These are phyloP conservation scores for Parapristionchus giblindavisi DNA, from an alignment of 2,888 invertebrate species.

Conservation along the genomic window DNA sequence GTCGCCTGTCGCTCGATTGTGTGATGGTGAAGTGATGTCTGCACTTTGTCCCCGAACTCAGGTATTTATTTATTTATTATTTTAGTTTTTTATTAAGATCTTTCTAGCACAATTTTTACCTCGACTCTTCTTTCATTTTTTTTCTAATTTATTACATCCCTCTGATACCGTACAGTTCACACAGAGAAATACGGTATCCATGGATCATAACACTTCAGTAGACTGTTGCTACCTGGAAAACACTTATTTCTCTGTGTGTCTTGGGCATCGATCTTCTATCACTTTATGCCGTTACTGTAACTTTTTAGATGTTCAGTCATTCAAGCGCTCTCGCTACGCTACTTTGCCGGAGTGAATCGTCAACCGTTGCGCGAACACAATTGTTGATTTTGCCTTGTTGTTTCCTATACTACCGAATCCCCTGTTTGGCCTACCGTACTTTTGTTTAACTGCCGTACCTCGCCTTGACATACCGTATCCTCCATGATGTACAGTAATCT, in stretches of 20 bases:
- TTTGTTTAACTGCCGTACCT: background rate
- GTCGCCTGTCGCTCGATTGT: slow-evolving; percentile 7
- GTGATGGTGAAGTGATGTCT: slow-evolving; percentile 25
- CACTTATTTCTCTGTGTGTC: too few species aligned
- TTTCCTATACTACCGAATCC: background rate
- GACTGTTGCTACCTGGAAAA: background rate
- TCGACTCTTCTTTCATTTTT: too few species aligned
- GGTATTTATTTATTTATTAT: too few species aligned
- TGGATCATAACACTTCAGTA: too few species aligned
- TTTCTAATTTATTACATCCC: too few species aligned
- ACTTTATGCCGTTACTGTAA: background rate
- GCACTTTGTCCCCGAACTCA: slow-evolving; percentile 13
- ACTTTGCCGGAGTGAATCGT: slow-evolving; percentile 3
- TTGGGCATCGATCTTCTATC: background rate
- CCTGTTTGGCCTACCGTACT: background rate
- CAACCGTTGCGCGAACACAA: background rate
- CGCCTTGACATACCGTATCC: too few species aligned
- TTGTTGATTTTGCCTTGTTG: background rate
- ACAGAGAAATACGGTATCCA: too few species aligned
- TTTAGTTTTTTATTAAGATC: too few species aligned
- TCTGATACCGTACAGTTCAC: too few species aligned
- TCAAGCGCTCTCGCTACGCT: background rate
- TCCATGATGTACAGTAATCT: too few species aligned
- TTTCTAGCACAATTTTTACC: too few species aligned
- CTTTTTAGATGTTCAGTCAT: slow-evolving; percentile 15